Conservation (phyloP, 2,113 vertebrate genomes). For the Nicator chloris region DNA sequence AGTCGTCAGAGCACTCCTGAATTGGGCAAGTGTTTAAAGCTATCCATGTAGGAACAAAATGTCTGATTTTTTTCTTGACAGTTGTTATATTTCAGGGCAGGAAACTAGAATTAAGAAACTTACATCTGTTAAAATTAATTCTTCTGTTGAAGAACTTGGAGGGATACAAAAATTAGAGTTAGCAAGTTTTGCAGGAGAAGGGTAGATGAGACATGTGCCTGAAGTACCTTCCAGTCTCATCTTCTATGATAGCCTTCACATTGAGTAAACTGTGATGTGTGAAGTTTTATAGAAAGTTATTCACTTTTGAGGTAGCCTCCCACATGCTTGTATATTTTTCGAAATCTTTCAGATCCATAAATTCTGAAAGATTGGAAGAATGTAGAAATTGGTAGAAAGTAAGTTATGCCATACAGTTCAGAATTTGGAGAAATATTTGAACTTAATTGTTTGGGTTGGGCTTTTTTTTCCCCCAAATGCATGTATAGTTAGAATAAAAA, state of each 20-base stretch:
- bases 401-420: neutral
- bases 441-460: neutral
- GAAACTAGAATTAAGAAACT: neutral
- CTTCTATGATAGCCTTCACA: neutral
- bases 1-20: neutral
- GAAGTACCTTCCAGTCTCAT: neutral
- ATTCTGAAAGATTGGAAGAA: neutral
- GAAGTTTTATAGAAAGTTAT: neutral
- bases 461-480: accelerated
- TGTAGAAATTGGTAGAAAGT: neutral
- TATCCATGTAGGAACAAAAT: neutral
- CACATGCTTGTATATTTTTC: neutral
- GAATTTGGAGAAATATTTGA: neutral
- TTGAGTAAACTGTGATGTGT: neutral
- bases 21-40: neutral
- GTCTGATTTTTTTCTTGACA: neutral
- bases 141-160: neutral
- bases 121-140: neutral
- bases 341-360: neutral
- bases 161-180: neutral
- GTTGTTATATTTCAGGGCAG: neutral
- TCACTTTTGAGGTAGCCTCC: neutral
- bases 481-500: neutral
- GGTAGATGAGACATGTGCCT: neutral
- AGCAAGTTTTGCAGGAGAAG: neutral